phyloP scores from a whole-genome alignment of 2,113 vertebrate genomes.

The Cinclus cinclus region DNA sequence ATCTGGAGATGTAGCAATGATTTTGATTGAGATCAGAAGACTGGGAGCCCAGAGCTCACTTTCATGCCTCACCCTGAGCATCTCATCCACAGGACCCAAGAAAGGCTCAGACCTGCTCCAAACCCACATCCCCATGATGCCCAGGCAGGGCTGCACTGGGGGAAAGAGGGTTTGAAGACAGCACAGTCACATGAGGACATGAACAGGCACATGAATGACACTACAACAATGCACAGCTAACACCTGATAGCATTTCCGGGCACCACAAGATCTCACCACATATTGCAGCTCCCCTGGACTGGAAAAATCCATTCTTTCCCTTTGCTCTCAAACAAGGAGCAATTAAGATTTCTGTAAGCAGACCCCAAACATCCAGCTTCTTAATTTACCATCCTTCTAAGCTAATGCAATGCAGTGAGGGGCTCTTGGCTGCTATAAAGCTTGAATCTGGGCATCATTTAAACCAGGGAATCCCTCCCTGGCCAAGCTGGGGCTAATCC shows the following conservation, averaged over 20 bases:
- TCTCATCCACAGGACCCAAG: accelerated
- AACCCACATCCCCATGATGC: not conserved
- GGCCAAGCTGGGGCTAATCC: not conserved
- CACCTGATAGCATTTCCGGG: not conserved
- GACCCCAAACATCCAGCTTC: not conserved
- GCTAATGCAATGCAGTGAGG: not conserved
- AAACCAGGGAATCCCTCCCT: not conserved
- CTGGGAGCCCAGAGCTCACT: not conserved
- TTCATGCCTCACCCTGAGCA: accelerated
- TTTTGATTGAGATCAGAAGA: not conserved
- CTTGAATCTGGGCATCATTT: not conserved
- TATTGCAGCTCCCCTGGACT: accelerated
- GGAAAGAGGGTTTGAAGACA: not conserved
- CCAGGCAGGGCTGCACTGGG: not conserved
- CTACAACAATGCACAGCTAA: not conserved
- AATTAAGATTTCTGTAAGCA: not conserved
- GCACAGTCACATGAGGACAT: not conserved
- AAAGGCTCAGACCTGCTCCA: not conserved
- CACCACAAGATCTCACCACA: accelerated
- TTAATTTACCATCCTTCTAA: not conserved
- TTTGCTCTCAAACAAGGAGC: not conserved
- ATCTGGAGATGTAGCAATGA: not conserved
- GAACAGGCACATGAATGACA: not conserved
- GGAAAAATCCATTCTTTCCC: not conserved
- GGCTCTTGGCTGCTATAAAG: not conserved